Base-by-base conservation (phyloP, 1,140 invertebrate genomes). In the Brevipalpus yothersi region DNA sequence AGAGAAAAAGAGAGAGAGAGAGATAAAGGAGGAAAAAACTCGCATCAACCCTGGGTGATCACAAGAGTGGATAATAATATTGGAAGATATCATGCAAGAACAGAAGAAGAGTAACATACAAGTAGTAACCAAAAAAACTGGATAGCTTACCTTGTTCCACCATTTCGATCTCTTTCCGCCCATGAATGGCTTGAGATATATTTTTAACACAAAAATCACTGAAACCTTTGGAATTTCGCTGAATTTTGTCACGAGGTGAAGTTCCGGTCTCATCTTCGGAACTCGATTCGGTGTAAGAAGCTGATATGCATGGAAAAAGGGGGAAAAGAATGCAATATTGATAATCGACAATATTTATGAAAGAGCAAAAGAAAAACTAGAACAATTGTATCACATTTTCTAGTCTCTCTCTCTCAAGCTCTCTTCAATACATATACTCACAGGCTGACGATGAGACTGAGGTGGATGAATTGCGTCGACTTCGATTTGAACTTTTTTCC, bases 121-220 rank as follows among this genome's bases (percentile, higher is more conserved):
- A 31, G 31, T 3, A 31, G 31, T 31, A 5, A 31, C 31, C 31
- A 5, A 31, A 31, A 21, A 12, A 54, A 49, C 57, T 51, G 31
- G 23, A 47, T 8, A 55, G 54, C 60, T 66, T 69, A 82, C 81
- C 81, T 75, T 94, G 91, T 68, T 97, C 91, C n/a, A 91, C 91
- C 64, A 96, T 94, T 73, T 96, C 91, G 66, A 97, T 96, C 75
- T 96, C 93, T 56, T 91, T 70, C 31, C 92, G 75, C 0, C 93
- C 93, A 71, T 92, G 95, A 0, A 85, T 85, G 68, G 89, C 81
- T 67, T 93, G 86, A 58, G 83, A 82, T 47, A 89, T 87, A 72
- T 87, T 94, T 61, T 83, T 77, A 3, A 94, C 86, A 71, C 88
- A 92, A 73, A 93, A 92, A 66, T 92, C 86, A 0, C 77, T 77